Conservation (phyloP, 2,888 invertebrate species). For the Chrysomela aeneicollis region DNA sequence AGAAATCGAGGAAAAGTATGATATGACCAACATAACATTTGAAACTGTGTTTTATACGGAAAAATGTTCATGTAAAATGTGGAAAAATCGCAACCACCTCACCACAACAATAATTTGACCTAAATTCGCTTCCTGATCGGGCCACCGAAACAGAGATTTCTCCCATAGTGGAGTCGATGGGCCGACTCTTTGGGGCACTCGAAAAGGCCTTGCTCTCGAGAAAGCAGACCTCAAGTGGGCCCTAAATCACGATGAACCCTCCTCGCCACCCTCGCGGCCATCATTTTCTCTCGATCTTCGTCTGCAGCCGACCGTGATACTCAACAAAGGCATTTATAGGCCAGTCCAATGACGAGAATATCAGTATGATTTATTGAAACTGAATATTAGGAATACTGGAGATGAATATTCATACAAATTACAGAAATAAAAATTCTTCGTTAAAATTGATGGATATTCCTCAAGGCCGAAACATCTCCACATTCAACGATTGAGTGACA, state of each 20-base stretch:
- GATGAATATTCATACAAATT: too few relatives aligned
- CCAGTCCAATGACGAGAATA: background rate
- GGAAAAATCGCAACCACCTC: too few relatives aligned
- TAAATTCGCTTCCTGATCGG: background rate
- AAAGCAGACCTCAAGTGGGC: constrained; percentile 22
- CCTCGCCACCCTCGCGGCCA: constrained; percentile 27
- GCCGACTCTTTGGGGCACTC: constrained; percentile 11
- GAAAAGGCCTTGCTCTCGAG: constrained; percentile 25
- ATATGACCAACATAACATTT: too few relatives aligned
- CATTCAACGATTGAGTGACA: too few relatives aligned
- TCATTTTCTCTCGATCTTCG: constrained; percentile 11
- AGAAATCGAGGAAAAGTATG: too few relatives aligned
- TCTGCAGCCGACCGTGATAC: background rate
- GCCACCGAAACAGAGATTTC: background rate
- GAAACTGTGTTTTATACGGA: too few relatives aligned
- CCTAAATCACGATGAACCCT: constrained; percentile 32
- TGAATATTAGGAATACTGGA: too few relatives aligned
- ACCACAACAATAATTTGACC: constrained; percentile 1
- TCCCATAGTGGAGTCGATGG: background rate
- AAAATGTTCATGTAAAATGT: too few relatives aligned
- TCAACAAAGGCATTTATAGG: background rate
- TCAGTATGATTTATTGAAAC: too few relatives aligned
- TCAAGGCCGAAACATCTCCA: too few relatives aligned
- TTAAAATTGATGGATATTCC: too few relatives aligned
- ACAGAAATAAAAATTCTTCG: too few relatives aligned